Evolutionary conservation across 92 coral and sea anemone species (phyloP).

Genomic region (Paragorgia papillata): DNA sequence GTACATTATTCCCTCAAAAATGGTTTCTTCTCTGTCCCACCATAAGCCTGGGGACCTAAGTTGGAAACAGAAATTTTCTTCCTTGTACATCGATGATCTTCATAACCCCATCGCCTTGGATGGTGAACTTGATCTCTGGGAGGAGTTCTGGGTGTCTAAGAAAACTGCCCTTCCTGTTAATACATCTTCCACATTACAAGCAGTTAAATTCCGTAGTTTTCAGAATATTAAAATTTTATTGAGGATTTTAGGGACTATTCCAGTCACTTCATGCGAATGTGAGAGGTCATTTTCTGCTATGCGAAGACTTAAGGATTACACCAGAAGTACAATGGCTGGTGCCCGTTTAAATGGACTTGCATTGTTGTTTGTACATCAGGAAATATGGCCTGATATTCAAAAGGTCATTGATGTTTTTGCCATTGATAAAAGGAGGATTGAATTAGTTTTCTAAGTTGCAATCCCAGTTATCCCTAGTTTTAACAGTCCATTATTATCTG

Average conservation of each 20-base stretch:
- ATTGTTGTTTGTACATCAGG: neutral
- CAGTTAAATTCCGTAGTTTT: neutral
- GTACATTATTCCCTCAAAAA: neutral
- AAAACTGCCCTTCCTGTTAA: neutral
- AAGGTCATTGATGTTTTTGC: neutral
- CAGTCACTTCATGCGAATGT: constrained; percentile 7
- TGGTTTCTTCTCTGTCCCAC: neutral
- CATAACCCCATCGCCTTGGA: constrained; percentile 1
- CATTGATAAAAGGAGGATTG: neutral
- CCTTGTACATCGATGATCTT: neutral
- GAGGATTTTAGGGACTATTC: neutral
- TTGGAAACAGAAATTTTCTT: neutral
- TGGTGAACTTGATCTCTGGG: constrained; percentile 25
- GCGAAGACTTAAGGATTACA: neutral
- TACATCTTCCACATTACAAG: neutral
- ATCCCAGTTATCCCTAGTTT: neutral
- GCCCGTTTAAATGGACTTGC: neutral
- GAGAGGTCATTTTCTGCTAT: constrained; percentile 9
- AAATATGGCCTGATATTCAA: neutral
- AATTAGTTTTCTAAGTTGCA: neutral
- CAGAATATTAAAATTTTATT: neutral
- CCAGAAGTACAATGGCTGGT: neutral
- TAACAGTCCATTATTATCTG: too few relatives aligned
- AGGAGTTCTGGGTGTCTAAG: neutral
- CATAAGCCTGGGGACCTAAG: neutral